Evolutionary conservation across 2,797 vertebrate species (phyloP).

Genomic region (Amniataba percoides): DNA sequence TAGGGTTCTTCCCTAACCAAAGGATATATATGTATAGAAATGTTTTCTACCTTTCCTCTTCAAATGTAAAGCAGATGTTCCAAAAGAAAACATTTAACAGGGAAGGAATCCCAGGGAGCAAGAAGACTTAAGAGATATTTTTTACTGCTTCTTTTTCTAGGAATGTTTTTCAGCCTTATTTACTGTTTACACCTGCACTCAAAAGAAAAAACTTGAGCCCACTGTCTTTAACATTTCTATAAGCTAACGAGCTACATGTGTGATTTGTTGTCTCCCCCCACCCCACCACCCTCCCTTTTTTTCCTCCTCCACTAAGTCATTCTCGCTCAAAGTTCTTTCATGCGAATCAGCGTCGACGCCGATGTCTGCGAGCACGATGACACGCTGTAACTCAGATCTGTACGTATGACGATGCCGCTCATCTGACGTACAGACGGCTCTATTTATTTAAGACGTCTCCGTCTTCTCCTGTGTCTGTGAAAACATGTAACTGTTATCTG

Average conservation of each 20-base stretch:
- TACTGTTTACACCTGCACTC: constrained; percentile 82
- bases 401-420: constrained; percentile 77
- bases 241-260: constrained; percentile 65
- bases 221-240: constrained; percentile 76
- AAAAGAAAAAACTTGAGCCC: constrained; percentile 51
- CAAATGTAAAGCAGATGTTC: constrained; percentile 72
- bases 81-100: constrained; percentile 50
- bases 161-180: constrained; percentile 75
- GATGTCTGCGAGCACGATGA: constrained; percentile 37
- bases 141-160: constrained; percentile 78
- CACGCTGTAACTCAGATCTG: constrained; percentile 63
- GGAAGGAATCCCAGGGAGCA: constrained; percentile 64
- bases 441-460: constrained; percentile 67
- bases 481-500: constrained; percentile 54
- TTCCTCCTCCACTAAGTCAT: neutral
- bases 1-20: constrained; percentile 72
- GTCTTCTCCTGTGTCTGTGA: constrained; percentile 38
- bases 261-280: constrained; percentile 4
- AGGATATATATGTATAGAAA: constrained; percentile 74
- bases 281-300: neutral
- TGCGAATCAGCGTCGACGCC: constrained; percentile 51
- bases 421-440: constrained; percentile 75
- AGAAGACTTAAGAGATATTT: constrained; percentile 71
- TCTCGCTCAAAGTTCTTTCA: constrained; percentile 69
- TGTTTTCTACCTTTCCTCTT: constrained; percentile 75